Base-by-base conservation (phyloP, 2,888 invertebrate genomes). In the Achlya flavicornis region DNA sequence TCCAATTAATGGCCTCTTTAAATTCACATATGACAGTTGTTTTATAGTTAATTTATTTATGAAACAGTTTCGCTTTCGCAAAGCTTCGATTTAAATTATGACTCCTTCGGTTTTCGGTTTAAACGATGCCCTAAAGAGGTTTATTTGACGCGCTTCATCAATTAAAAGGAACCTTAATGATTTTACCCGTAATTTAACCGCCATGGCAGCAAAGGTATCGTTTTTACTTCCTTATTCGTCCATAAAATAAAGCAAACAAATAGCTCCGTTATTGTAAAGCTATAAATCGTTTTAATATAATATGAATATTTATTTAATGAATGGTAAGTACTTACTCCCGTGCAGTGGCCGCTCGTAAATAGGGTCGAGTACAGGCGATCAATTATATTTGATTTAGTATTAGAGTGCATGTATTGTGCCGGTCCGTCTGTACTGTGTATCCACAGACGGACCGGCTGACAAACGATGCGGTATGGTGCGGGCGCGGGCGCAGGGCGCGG, bases 361-460 rank as follows among this genome's bases (percentile, higher is more conserved):
- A 70, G 62, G 19, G 61, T 53, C 66, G 46, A 62, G 64, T 62
- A 53, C 65, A 46, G 58, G 66, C 35, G 58, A 67, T 64, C 77
- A 71, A 75, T 77, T 77, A 77, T 74, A 74, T 76, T 74, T 76
- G 78, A 77, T 74, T 69, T 76, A 77, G 66, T 61, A n/a, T n/a
- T 26, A 53, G 19, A 19, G 53, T 19, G 53, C 19, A 46, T 10
- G 19, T 19, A 10, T 19, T 19, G 19, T 19, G 19, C 53, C 14
- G 6, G 16, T 16, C 48, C 1, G 48, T 4, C 48, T 0, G 16
- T 16, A n/a, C 48, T 7, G 48, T 4, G 16, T 14, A n/a, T n/a
- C n/a, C n/a, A n/a, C n/a, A n/a, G n/a, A n/a, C n/a, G 19, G n/a
- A 19, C 19, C 3, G 16, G 7, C 46, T n/a, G 19, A n/a, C 41